A percentile compares a stretch with the other conserved stretches of the same genome.
Evolutionary conservation across 2,797 vertebrate genomes (phyloP).

Genomic region (Margarornis squamiger): DNA sequence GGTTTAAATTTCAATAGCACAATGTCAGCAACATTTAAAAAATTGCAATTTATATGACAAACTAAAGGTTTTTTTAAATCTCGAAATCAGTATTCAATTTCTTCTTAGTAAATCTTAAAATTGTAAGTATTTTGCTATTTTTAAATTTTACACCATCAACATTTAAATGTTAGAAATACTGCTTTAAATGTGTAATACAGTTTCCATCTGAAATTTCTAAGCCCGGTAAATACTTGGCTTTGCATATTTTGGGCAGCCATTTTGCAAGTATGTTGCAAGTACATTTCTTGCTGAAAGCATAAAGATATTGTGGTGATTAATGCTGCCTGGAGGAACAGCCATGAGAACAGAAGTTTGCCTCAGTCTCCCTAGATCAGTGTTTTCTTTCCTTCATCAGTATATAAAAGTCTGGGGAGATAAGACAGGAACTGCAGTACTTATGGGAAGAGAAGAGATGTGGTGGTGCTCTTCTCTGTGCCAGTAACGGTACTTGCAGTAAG

Average conservation of each 20-base stretch:
- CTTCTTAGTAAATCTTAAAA: not conserved
- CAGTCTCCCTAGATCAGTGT: not conserved
- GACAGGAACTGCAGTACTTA: not conserved
- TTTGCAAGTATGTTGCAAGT: not conserved
- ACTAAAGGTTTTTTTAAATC: not conserved
- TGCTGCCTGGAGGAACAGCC: not conserved
- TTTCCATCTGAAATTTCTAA: not conserved
- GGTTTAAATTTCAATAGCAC: not conserved
- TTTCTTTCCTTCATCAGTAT: not conserved
- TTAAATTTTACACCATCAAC: not conserved
- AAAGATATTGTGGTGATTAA: not conserved
- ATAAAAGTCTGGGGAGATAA: not conserved
- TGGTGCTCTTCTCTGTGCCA: not conserved
- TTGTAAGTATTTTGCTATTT: not conserved
- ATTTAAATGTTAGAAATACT: not conserved
- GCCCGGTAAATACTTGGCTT: not conserved
- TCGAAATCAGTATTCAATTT: not conserved
- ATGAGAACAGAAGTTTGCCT: not conserved
- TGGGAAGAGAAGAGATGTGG: not conserved
- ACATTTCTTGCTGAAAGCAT: not conserved
- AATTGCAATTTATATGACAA: conserved; percentile 1
- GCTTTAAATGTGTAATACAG: not conserved
- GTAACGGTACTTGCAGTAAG: not conserved
- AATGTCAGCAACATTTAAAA: not conserved
- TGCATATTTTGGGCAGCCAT: not conserved